These are phyloP conservation scores for Urosaurus nigricauda DNA, from an alignment of 2,797 vertebrate genomes.

Conservation along the genomic window DNA sequence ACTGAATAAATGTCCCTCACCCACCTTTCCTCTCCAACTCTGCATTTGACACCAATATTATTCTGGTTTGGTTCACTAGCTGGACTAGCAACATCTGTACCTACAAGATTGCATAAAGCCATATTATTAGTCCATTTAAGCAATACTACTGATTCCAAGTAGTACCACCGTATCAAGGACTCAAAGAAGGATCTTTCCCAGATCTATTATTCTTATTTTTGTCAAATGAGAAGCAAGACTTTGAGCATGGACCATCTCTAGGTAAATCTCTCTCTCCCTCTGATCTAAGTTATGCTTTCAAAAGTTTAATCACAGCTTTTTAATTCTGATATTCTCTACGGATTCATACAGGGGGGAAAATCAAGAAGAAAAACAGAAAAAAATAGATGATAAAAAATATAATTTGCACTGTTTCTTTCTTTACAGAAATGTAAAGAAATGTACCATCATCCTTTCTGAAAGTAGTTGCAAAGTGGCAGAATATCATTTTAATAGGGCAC, in stretches of 20 bases:
- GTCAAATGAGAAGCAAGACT: background rate
- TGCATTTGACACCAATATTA: background rate
- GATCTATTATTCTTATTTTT: background rate
- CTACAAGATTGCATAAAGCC: background rate
- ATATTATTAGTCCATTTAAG: background rate
- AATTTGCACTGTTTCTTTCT: background rate
- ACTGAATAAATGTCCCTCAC: background rate
- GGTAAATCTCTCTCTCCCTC: background rate
- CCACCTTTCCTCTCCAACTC: too few relatives aligned
- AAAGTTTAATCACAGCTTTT: background rate
- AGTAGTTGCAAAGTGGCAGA: too few relatives aligned
- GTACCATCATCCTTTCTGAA: too few relatives aligned
- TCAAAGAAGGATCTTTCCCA: background rate
- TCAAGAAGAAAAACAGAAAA: background rate
- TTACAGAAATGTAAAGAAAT: background rate
- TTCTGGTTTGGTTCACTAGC: background rate
- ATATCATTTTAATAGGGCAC: too few relatives aligned
- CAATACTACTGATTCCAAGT: background rate
- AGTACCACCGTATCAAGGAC: background rate
- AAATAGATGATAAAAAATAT: too few relatives aligned
- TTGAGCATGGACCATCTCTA: background rate
- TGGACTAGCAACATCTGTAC: background rate
- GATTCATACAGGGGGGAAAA: background rate
- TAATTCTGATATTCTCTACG: background rate
- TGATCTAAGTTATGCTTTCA: background rate